phyloP scores from a whole-genome alignment of 2,113 vertebrate species.

The Cyanistes caeruleus region DNA sequence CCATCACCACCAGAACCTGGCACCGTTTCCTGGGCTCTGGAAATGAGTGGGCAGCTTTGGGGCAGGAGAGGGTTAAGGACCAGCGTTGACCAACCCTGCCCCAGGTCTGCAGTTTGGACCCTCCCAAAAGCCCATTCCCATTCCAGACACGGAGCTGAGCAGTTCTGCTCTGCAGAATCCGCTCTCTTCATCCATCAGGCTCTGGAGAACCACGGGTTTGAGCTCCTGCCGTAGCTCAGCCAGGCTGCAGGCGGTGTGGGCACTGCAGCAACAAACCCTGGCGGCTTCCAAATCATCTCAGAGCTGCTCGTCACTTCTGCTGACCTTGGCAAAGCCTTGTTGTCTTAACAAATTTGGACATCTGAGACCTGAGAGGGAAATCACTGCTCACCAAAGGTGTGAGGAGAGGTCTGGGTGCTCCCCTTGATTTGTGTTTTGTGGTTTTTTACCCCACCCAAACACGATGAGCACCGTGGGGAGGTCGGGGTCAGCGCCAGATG shows the following conservation, averaged over 20 bases:
- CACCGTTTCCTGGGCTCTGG: fast-evolving
- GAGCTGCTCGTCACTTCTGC: not conserved
- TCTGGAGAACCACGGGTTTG: not conserved
- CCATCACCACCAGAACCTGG: fast-evolving
- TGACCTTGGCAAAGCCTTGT: slow-evolving; percentile 23
- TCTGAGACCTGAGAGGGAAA: not conserved
- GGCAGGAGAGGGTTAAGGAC: not conserved
- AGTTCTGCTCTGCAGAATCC: not conserved
- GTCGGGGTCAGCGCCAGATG: slow-evolving; percentile 54
- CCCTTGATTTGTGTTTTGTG: not conserved
- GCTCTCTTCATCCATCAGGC: not conserved
- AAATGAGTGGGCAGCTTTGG: fast-evolving
- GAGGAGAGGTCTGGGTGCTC: not conserved
- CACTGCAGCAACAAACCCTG: not conserved
- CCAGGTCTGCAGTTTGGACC: fast-evolving
- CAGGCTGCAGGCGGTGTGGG: not conserved
- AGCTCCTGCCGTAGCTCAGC: not conserved
- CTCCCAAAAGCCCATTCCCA: not conserved
- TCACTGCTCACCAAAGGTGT: not conserved
- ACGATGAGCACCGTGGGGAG: slow-evolving; percentile 3
- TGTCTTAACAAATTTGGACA: slow-evolving; percentile 28
- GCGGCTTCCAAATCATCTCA: not conserved
- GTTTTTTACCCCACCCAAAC: not conserved
- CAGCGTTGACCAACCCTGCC: not conserved
- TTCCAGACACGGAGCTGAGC: fast-evolving